A percentile compares a stretch with the other conserved stretches of the same genome.
phyloP scores from a whole-genome alignment of 2,888 invertebrate species.

The Pachymerium ferrugineum region DNA sequence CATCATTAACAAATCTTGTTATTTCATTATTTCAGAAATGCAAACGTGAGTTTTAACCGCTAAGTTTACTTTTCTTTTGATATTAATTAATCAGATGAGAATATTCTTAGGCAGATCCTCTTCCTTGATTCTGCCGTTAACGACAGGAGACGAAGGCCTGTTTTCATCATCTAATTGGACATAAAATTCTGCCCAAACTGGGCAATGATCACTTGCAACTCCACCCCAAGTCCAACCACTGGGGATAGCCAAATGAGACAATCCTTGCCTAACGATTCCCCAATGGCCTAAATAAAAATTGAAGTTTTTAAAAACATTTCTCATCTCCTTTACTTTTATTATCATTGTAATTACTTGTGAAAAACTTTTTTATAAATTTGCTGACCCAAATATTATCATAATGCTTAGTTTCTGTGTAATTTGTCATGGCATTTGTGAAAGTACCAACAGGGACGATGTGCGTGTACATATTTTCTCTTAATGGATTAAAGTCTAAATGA shows the following conservation, averaged over 20 bases:
- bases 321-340: not conserved
- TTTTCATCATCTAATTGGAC: conserved; percentile 28
- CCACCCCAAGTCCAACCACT: conserved; percentile 81
- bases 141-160: not conserved
- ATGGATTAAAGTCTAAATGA: conserved; percentile 42
- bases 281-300: conserved; percentile 40
- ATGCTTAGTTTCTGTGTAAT: conserved; percentile 36
- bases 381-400: conserved; percentile 48
- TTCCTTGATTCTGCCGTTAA: conserved; percentile 23
- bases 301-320: not conserved
- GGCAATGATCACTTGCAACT: conserved; percentile 65
- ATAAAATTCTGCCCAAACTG: conserved; percentile 67
- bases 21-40: no score
- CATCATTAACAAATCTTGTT: no score
- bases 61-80: no score
- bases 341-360: conserved; percentile 36
- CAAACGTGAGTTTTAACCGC: no score
- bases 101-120: no score
- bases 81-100: no score
- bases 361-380: conserved; percentile 38
- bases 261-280: conserved; percentile 63
- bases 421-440: conserved; percentile 43
- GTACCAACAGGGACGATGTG: conserved; percentile 41
- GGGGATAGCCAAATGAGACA: conserved; percentile 71
- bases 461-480: conserved; percentile 42